A percentile compares a stretch with the other conserved stretches of the same genome.
Conservation (phyloP, 2,113 vertebrate genomes). For the Terrapene triunguis region DNA sequence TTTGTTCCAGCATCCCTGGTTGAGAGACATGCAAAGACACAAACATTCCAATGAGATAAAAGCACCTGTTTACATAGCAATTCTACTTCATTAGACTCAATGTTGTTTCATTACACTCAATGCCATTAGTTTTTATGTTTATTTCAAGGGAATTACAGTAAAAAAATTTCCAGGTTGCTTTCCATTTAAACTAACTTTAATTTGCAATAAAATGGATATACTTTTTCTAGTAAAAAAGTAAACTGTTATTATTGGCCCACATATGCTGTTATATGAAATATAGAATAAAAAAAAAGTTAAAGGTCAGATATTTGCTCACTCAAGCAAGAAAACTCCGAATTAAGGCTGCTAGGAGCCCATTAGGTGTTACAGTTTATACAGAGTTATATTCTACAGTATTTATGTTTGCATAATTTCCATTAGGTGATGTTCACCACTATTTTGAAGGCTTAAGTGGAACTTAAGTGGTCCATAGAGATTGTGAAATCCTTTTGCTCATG, state of each 20-base stretch:
- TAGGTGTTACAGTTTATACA: not conserved
- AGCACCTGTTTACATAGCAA: constrained; percentile 75
- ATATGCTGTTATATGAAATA: not conserved
- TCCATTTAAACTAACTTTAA: constrained; percentile 30
- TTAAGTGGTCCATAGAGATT: not conserved
- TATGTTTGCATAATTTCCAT: not conserved
- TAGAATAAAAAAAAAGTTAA: not conserved
- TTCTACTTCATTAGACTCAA: constrained; percentile 80
- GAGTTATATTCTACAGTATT: not conserved
- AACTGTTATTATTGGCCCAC: not conserved
- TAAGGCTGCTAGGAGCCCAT: not conserved
- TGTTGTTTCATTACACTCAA: constrained; percentile 83
- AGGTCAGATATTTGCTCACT: not conserved
- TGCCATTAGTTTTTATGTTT: constrained; percentile 80
- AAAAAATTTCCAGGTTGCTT: constrained; percentile 57
- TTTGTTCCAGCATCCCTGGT: not conserved
- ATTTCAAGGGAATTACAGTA: constrained; percentile 74
- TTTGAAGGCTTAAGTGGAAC: not conserved
- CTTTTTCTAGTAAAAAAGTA: not conserved
- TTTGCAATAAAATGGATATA: constrained; percentile 8
- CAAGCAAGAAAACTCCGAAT: not conserved
- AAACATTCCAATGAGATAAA: constrained; percentile 83
- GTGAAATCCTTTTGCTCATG: not conserved
- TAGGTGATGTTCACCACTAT: not conserved
- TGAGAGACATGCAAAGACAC: constrained; percentile 79